These are phyloP conservation scores for Eurystomus glaucurus DNA, from an alignment of 2,797 vertebrate species.

Conservation along the genomic window DNA sequence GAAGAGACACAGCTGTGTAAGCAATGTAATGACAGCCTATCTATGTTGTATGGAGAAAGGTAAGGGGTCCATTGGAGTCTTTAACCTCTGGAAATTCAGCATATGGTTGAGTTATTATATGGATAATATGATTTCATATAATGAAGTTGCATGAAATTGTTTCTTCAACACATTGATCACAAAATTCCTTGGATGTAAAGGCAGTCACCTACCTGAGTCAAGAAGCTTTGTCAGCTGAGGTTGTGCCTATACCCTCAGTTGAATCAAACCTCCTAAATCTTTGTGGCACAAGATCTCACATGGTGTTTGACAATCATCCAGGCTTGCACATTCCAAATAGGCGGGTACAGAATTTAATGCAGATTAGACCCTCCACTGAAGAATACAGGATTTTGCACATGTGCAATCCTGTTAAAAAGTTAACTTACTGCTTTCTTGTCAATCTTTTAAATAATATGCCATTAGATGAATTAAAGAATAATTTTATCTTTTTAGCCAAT, in stretches of 20 bases:
- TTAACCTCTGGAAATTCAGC: background rate
- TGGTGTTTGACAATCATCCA: background rate
- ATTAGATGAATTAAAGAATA: background rate
- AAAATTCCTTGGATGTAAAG: background rate
- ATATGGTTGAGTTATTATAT: accelerated
- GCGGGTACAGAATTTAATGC: background rate
- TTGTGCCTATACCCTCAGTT: background rate
- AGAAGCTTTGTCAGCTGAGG: background rate
- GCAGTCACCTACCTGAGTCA: background rate
- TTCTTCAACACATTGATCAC: background rate
- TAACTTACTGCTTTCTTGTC: background rate
- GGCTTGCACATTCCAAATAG: background rate
- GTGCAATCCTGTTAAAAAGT: background rate
- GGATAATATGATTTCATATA: background rate
- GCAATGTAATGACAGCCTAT: accelerated
- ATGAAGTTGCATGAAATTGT: background rate
- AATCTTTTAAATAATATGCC: background rate
- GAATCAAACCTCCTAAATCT: background rate
- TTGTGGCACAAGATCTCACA: background rate
- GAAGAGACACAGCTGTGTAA: background rate
- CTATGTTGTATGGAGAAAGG: background rate
- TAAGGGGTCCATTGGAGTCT: background rate
- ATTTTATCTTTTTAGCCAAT: background rate
- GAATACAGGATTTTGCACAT: background rate
- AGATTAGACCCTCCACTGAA: background rate